phyloP scores from a whole-genome alignment of 2,113 vertebrate species.

The Callithrix jacchus region DNA sequence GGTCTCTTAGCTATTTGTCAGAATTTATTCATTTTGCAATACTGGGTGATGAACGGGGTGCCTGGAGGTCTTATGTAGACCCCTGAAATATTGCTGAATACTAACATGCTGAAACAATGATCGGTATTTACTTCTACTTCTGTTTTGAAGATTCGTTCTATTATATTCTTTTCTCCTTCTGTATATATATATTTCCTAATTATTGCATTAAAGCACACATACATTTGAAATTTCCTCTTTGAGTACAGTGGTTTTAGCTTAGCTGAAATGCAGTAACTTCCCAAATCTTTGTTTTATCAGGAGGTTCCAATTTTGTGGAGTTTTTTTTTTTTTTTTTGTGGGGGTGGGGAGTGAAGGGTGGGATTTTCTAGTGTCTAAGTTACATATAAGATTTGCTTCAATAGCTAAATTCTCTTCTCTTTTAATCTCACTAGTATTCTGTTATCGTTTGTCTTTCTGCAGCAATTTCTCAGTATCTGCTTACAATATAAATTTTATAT shows the following conservation, averaged over 20 bases:
- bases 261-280: conserved; percentile 61
- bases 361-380: conserved; percentile 60
- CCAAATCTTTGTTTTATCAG: conserved; percentile 70
- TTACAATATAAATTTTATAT: not conserved
- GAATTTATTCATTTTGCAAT: not conserved
- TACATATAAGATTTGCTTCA: conserved; percentile 50
- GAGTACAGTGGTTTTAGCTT: not conserved
- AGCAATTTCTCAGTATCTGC: not conserved
- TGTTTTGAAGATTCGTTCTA: conserved; percentile 33
- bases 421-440: not conserved
- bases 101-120: not conserved
- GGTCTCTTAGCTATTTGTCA: not conserved
- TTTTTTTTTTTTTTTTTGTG: not conserved
- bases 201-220: not conserved
- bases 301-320: conserved; percentile 72
- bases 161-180: conserved; percentile 33
- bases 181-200: conserved; percentile 22
- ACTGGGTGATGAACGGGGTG: not conserved
- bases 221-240: conserved; percentile 46
- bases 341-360: not conserved
- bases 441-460: not conserved
- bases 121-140: not conserved
- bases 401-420: conserved; percentile 50
- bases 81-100: not conserved
- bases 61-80: not conserved